Evolutionary conservation across 2,797 vertebrate genomes (phyloP), one percentile per base, ranked within the genome.

Genomic region (Lophius americanus): DNA sequence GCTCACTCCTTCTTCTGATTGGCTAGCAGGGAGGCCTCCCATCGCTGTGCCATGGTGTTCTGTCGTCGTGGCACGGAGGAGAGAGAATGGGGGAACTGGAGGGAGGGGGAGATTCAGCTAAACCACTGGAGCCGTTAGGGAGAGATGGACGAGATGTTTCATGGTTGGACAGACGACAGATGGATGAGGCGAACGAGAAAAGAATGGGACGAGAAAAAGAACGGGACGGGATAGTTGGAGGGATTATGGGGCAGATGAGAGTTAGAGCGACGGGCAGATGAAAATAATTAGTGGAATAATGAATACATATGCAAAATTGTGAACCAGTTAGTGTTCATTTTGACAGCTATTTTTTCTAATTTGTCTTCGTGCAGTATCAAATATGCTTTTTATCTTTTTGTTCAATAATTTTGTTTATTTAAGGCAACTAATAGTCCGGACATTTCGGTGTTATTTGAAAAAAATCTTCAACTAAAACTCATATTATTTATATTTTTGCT

Each of bases 41-140:
- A 92, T 47, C 89, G 79, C 69, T 85, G 84, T 0, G 89, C 90
- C 91, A 92, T 90, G 74, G 88, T 69, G 35, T 89, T 92, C 76
- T 86, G 88, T 73, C 85, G 88, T 33, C 73, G 80, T 33, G 84
- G 79, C 51, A 76, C 76, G 6, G 82, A 82, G 47, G 84, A 88
- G 66, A 88, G 85, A 63, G 75, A 75, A 7, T 75, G 66, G 58
- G 85, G 83, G 54, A 89, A 92, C 91, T 92, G 83, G 69, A 70
- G 77, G 83, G 69, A 78, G 68, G 75, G 76, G 87, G 52, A 86
- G 66, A 88, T 69, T 89, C 81, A 87, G 81, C 82, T 87, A 42
- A 88, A 83, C 80, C 81, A 88, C 87, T 90, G 77, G 60, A 85
- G 36, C 39, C 59, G 73, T 54, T 13, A 71, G 23, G 47, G 62